phyloP scores from a whole-genome alignment of 2,797 vertebrate genomes.

The Mormyrops boulengeri region DNA sequence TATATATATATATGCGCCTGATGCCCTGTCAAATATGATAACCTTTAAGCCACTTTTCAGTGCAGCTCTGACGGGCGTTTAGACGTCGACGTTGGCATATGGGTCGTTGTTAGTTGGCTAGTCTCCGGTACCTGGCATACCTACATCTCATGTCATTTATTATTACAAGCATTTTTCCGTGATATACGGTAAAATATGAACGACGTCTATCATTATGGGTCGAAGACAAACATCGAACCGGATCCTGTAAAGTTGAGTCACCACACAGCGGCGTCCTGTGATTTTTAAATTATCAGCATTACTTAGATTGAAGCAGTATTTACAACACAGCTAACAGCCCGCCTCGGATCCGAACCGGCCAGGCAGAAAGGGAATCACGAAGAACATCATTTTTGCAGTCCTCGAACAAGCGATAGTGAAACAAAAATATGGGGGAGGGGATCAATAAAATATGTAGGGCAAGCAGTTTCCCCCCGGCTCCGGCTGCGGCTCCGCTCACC shows the following conservation, averaged over 20 bases:
- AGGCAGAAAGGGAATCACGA: background rate
- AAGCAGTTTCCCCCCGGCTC: background rate
- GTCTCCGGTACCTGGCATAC: background rate
- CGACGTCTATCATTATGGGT: background rate
- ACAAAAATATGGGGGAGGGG: background rate
- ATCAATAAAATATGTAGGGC: background rate
- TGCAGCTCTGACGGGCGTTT: background rate
- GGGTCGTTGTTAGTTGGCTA: background rate
- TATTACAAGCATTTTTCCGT: background rate
- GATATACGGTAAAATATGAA: background rate
- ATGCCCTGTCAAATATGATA: background rate
- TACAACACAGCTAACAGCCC: background rate
- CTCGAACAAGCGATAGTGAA: background rate
- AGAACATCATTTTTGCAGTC: background rate
- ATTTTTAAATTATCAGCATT: background rate
- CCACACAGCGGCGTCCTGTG: background rate
- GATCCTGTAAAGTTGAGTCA: background rate
- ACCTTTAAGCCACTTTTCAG: background rate
- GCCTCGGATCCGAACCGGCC: background rate
- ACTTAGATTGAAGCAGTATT: background rate
- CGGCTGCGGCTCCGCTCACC: conserved; percentile 27
- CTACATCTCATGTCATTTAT: background rate
- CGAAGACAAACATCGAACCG: background rate
- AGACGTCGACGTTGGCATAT: background rate
- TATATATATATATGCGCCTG: background rate